Conservation (phyloP, 2,888 invertebrate species). For the Drosophila ustulata region DNA sequence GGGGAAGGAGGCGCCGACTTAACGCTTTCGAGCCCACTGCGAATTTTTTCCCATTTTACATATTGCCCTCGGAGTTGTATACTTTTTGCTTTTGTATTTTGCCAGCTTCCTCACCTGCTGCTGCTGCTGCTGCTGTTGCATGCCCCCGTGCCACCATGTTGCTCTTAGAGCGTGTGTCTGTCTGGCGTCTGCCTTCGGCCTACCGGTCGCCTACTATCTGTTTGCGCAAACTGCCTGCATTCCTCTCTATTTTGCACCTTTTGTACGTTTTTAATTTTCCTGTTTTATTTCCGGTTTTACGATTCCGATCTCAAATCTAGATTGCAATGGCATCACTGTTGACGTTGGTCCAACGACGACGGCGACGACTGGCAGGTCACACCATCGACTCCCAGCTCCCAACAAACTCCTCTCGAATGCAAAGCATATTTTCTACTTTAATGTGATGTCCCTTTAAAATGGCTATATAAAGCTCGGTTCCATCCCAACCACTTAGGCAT, state of each 20-base stretch:
- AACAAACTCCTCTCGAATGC: slow-evolving; percentile 17
- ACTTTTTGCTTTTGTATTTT: slow-evolving; percentile 63
- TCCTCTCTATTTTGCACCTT: slow-evolving; percentile 79
- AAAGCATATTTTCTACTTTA: slow-evolving; percentile 49
- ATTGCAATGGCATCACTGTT: slow-evolving; percentile 74
- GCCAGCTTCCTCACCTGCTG: slow-evolving; percentile 56
- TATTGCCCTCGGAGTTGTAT: slow-evolving; percentile 77
- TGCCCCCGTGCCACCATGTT: slow-evolving; percentile 39
- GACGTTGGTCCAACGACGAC: slow-evolving; percentile 51
- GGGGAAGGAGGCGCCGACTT: slow-evolving; percentile 46
- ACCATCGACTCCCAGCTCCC: slow-evolving; percentile 25
- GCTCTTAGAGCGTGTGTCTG: slow-evolving; percentile 50
- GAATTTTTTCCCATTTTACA: slow-evolving; percentile 73
- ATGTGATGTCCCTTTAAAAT: slow-evolving; percentile 49
- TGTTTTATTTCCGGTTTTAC: slow-evolving; percentile 85
- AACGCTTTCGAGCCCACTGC: slow-evolving; percentile 46
- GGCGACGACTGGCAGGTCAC: slow-evolving; percentile 23
- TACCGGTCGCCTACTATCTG: slow-evolving; percentile 61
- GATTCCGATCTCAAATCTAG: slow-evolving; percentile 84
- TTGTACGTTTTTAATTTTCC: slow-evolving; percentile 85
- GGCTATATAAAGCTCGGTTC: slow-evolving; percentile 16
- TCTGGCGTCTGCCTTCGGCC: slow-evolving; percentile 20
- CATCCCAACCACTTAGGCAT: slow-evolving; percentile 23
- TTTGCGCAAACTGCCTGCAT: slow-evolving; percentile 67
- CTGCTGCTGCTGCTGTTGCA: too few species aligned